phyloP scores from a whole-genome alignment of 2,797 vertebrate genomes.

The Pogoniulus pusillus region DNA sequence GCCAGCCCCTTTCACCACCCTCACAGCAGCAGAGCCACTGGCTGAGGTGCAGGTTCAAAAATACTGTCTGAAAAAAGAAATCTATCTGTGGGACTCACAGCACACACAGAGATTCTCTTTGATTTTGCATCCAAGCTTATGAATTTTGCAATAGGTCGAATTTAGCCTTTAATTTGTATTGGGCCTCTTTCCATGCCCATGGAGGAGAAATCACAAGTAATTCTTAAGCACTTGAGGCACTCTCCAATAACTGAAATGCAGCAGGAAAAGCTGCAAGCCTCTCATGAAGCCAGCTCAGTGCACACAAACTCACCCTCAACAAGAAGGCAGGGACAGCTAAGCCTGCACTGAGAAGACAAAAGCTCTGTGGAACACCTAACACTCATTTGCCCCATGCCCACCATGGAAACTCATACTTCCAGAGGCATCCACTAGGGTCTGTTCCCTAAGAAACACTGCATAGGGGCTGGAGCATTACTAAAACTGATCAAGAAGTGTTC shows the following conservation, averaged over 20 bases:
- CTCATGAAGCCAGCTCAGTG: neutral
- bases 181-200: neutral
- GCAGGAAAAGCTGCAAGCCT: neutral
- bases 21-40: neutral
- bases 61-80: neutral
- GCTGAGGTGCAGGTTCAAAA: neutral
- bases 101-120: neutral
- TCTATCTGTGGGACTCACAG: neutral
- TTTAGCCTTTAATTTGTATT: constrained; percentile 17
- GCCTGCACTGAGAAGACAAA: neutral
- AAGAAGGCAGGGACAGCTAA: neutral
- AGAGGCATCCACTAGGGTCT: neutral
- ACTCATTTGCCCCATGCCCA: neutral
- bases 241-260: neutral
- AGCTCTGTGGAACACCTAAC: neutral
- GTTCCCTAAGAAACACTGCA: neutral
- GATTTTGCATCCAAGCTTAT: neutral
- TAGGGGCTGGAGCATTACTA: neutral
- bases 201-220: neutral
- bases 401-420: neutral
- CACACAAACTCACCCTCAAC: neutral
- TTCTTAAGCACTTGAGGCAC: neutral
- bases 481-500: neutral
- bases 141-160: constrained; percentile 25
- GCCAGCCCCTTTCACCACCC: neutral